Evolutionary conservation across 2,888 invertebrate species (phyloP), one percentile per base, ranked within the genome.

Genomic region (Pseudeuparius sepicola): DNA sequence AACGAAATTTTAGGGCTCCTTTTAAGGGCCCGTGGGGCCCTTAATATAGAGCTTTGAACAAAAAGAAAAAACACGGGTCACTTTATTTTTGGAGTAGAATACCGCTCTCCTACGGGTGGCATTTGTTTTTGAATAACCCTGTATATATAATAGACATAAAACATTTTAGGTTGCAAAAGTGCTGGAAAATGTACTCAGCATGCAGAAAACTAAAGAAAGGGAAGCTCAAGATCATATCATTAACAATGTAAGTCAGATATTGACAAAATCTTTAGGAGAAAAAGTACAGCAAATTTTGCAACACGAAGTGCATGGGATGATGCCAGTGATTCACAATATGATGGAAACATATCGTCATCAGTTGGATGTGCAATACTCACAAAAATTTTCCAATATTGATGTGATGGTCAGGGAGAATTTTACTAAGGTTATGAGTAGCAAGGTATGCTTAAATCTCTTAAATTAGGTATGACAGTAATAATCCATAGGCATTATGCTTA

Each of bases 361-460:
- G 52, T 64, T 90, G 45, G 79, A 82, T 52, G 61, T 70, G 48
- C 85, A 86, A 54, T 69, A 87, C 42, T 71, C 76, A 18, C 71
- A 73, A 59, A 83, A 81, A 65, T 67, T 83, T 45, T 68, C 71
- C 46, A 73, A 74, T 45, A 78, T 82, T 35, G 88, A 89, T 63
- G 64, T 70, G 29, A 67, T 83, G 48, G 64, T 92, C 24, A 73
- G 79, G 41, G 86, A 89, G 34, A 87, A 82, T 59, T 76, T 92
- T 42, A 70, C 73, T 14, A 85, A 87, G 52, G 67, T 88, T 27
- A 75, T 86, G 51, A 75, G 72, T 50, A 86, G 82, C 59, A 82
- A 85, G 72, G 86, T 84, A 55, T 53, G 57, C 47, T 16, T 12
- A 23, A 17, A 20, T n/a, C 6, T 20, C n/a, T 20, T 20, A 20